Evolutionary conservation across 2,888 invertebrate species (phyloP).

Genomic region (Ormyrus thymus): DNA sequence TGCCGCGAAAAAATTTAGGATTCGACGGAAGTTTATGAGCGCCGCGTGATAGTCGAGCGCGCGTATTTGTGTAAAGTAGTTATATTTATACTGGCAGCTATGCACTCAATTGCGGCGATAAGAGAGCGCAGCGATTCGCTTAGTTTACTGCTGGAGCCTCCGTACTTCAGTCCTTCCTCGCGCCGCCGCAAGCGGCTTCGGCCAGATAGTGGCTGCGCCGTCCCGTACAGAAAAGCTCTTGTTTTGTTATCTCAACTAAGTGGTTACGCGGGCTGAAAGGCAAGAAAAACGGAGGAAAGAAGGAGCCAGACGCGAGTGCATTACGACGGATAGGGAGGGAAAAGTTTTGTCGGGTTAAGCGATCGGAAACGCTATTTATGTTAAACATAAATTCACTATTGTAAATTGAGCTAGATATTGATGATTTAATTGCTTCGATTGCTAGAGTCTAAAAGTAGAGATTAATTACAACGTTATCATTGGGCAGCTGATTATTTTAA

Average conservation of each 20-base stretch:
- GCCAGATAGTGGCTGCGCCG: conserved; percentile 50
- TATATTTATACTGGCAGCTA: conserved; percentile 60
- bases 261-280: conserved; percentile 56
- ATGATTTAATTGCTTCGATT: too few species aligned
- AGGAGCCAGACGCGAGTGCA: conserved; percentile 9
- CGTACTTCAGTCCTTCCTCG: conserved; percentile 48
- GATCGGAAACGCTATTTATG: background rate
- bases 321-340: conserved; percentile 10
- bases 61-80: conserved; percentile 54
- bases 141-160: conserved; percentile 54
- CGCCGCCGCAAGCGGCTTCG: conserved; percentile 11
- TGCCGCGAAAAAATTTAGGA: conserved; percentile 52
- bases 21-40: conserved; percentile 52
- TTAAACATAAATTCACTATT: too few species aligned
- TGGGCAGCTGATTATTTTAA: too few species aligned
- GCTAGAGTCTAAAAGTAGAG: too few species aligned
- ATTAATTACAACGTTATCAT: too few species aligned
- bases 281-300: conserved; percentile 14
- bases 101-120: conserved; percentile 62
- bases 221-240: conserved; percentile 58
- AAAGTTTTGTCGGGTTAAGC: conserved; percentile 17
- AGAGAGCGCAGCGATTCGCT: conserved; percentile 59
- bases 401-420: too few species aligned
- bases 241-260: conserved; percentile 62
- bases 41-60: conserved; percentile 41